Percentiles rank a stretch among this genome's conserved stretches.
Conservation (phyloP, 2,113 vertebrate species). For the Ginglymostoma cirratum region DNA sequence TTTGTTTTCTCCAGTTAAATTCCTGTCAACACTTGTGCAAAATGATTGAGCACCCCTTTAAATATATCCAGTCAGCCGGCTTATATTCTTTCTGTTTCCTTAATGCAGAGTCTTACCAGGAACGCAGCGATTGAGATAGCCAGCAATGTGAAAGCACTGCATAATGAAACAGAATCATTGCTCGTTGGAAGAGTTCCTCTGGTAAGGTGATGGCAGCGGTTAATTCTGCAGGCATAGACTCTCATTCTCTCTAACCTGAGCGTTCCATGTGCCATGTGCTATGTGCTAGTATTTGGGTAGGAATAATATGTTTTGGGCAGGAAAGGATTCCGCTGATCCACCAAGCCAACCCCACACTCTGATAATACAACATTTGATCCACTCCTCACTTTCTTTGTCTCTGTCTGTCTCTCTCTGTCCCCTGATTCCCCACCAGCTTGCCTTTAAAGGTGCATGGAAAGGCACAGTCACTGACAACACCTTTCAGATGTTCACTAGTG, state of each 20-base stretch:
- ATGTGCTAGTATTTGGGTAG: neutral
- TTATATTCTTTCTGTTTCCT: constrained; percentile 37
- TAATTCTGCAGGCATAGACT: neutral
- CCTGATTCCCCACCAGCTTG: no score
- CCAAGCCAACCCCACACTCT: neutral
- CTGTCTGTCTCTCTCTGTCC: no score
- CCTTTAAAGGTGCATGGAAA: no score
- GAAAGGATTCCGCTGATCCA: neutral
- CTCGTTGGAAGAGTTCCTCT: constrained; percentile 81
- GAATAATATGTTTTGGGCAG: neutral
- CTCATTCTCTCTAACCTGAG: neutral
- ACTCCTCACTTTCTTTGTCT: no score
- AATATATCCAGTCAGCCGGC: neutral
- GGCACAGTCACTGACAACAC: no score
- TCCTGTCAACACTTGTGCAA: neutral
- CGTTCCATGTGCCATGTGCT: neutral
- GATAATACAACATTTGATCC: neutral
- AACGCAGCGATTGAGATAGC: constrained; percentile 88
- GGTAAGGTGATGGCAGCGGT: constrained; percentile 58
- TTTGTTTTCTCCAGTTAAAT: neutral
- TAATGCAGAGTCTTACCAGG: constrained; percentile 77
- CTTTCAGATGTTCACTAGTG: no score
- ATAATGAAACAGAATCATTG: constrained; percentile 91
- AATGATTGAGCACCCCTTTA: neutral
- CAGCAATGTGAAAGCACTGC: constrained; percentile 86